Evolutionary conservation across 2,888 invertebrate genomes (phyloP).

Genomic region (Cephus pulcher): DNA sequence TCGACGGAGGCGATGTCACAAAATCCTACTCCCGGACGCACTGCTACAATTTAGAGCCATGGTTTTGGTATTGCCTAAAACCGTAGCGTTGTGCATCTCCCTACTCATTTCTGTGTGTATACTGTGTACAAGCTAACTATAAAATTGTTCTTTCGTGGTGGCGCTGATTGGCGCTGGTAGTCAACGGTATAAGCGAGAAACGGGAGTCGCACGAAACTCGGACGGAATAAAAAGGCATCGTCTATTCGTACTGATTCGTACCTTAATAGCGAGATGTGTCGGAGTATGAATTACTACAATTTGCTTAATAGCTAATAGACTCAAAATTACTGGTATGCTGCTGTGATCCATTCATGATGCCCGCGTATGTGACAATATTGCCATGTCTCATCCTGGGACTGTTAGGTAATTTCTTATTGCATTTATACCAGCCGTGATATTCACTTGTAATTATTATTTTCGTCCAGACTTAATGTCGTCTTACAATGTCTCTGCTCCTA

Average conservation of each 20-base stretch:
- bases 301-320: constrained; percentile 62
- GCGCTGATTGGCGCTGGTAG: not conserved
- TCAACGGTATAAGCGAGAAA: not conserved
- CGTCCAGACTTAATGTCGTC: not conserved
- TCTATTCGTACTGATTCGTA: not conserved
- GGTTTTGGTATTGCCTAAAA: no score
- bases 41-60: no score
- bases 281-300: constrained; percentile 51
- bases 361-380: constrained; percentile 56
- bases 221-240: not conserved
- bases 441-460: not conserved
- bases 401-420: constrained; percentile 52
- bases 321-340: constrained; percentile 59
- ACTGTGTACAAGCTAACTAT: not conserved
- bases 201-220: not conserved
- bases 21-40: no score
- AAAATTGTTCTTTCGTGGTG: not conserved
- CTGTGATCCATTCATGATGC: constrained; percentile 59
- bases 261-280: constrained; percentile 35
- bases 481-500: not conserved
- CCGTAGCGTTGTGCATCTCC: no score
- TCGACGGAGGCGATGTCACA: no score
- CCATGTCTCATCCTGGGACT: constrained; percentile 58
- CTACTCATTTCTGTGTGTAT: not conserved
- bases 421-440: not conserved